These are phyloP conservation scores for Elgaria multicarinata DNA, from an alignment of 2,113 vertebrate species.

Conservation along the genomic window DNA sequence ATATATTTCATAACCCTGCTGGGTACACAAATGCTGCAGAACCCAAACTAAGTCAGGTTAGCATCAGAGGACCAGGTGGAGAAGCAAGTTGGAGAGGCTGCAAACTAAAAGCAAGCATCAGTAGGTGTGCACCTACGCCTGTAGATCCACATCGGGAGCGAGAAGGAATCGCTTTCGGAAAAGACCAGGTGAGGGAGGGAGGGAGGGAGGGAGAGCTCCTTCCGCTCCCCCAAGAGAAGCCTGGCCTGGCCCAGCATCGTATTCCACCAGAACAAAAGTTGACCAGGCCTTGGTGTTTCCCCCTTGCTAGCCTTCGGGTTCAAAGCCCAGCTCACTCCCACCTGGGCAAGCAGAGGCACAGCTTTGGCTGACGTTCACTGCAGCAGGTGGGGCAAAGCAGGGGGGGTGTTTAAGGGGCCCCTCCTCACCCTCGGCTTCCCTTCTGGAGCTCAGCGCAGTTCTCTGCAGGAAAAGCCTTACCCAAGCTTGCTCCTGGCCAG, in stretches of 20 bases:
- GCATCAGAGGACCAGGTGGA: no score
- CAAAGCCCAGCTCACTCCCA: not conserved
- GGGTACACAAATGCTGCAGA: no score
- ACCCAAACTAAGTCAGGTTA: no score
- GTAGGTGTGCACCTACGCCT: not conserved
- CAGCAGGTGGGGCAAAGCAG: not conserved
- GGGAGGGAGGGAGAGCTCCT: no score
- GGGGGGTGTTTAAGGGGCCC: not conserved
- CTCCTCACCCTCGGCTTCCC: not conserved
- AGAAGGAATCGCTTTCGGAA: not conserved
- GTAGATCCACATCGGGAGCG: accelerated
- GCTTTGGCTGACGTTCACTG: not conserved
- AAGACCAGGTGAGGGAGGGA: no score
- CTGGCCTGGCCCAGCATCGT: not conserved
- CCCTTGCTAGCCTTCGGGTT: not conserved
- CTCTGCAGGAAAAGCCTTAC: conserved; percentile 29
- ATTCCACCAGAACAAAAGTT: not conserved
- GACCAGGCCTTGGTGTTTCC: not conserved
- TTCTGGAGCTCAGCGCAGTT: not conserved
- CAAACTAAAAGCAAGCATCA: no score
- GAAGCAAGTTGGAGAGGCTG: no score
- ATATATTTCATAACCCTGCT: no score
- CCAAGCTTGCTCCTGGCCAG: not conserved
- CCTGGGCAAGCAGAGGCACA: not conserved
- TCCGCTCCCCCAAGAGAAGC: no score